These are phyloP conservation scores for Sebastes oblongus DNA, from an alignment of 2,797 vertebrate species.

Conservation along the genomic window DNA sequence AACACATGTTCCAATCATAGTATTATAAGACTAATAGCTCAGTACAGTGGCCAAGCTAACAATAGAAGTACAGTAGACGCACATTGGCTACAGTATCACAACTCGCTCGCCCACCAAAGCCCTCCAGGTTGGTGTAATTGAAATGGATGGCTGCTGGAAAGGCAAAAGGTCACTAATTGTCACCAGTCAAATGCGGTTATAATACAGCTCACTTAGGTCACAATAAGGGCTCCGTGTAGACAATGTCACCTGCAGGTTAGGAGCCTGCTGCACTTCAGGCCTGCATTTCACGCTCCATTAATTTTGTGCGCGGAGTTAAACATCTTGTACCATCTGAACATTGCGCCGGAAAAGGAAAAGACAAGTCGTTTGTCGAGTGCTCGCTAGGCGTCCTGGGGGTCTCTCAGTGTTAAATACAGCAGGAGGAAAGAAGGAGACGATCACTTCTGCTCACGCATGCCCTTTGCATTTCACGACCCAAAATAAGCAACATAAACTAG, in stretches of 20 bases:
- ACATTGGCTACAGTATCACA: constrained; percentile 21
- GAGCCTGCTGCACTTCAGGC: constrained; percentile 72
- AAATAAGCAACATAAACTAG: background rate
- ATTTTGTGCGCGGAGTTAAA: constrained; percentile 69
- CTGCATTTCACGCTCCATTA: constrained; percentile 79
- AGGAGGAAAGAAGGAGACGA: constrained; percentile 27
- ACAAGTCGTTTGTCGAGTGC: constrained; percentile 62
- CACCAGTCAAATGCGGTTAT: constrained; percentile 82
- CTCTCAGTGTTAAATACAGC: constrained; percentile 41
- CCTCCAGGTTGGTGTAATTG: constrained; percentile 64
- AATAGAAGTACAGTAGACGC: constrained; percentile 24
- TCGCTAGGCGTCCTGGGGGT: constrained; percentile 49
- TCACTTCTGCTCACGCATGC: constrained; percentile 19
- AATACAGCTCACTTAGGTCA: constrained; percentile 71
- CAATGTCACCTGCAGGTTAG: constrained; percentile 74
- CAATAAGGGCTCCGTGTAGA: constrained; percentile 59
- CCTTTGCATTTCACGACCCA: background rate
- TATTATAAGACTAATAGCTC: background rate
- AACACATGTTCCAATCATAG: background rate
- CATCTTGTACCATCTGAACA: constrained; percentile 58
- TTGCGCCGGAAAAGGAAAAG: constrained; percentile 35
- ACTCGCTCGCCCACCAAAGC: constrained; percentile 17
- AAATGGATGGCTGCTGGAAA: constrained; percentile 77
- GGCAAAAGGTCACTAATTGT: constrained; percentile 83
- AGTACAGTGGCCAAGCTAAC: background rate